Base-by-base conservation (phyloP, 2,888 invertebrate genomes). In the Agriotes lineatus region DNA sequence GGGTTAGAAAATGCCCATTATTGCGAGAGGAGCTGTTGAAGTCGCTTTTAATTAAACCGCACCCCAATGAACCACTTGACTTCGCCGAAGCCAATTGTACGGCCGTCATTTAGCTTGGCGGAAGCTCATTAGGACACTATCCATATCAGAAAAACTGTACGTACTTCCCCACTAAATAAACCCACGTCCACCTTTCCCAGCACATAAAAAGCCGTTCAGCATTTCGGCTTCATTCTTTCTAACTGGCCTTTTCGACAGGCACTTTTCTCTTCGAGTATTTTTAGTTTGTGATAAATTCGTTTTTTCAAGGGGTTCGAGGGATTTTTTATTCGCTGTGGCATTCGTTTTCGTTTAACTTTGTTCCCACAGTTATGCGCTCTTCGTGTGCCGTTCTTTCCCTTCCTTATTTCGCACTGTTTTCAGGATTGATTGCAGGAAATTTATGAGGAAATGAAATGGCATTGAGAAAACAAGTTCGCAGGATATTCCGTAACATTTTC, bases 21-120 rank as follows among this genome's bases (percentile, higher is more conserved):
- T 75, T 75, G 69, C 68, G 69, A 73, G 72, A 74, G 68, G 63
- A 71, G 72, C 70, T 72, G 72, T 74, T 74, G 71, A 73, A 76
- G 73, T 72, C 73, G 73, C 76, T 75, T 76, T 76, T 76, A 76
- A 76, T 76, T 76, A 76, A 76, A 76, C 72, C 73, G 74, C 73
- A 71, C 74, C 69, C 74, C 73, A 70, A 72, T 72, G 72, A 72
- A 69, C 63, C 69, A 73, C 74, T 76, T 75, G 74, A 75, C 76
- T 73, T 72, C 54, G 67, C 67, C 69, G 71, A 71, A 72, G 71
- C 72, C 73, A 74, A 71, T 71, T 69, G 66, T 70, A 63, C 44
- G 61, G 62, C 62, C 63, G 67, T 64, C 64, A 54, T 60, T 66
- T 68, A 69, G 57, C 59, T 66, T 58, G 39, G 54, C 68, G 60